Base-by-base conservation (phyloP, 2,888 invertebrate genomes). In the Pheosia gnoma region DNA sequence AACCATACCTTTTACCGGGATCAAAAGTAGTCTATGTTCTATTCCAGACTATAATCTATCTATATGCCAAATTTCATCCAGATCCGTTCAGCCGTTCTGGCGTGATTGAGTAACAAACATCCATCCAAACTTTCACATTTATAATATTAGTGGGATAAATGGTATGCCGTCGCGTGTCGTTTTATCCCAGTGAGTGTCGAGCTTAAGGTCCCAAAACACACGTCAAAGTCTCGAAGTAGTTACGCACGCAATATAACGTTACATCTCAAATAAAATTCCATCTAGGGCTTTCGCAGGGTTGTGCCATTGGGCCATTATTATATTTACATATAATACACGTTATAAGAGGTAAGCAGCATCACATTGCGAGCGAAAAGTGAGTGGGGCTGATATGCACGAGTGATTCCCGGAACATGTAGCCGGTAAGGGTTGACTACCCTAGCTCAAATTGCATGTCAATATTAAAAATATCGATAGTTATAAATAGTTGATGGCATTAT, bases 241-340 rank as follows among this genome's bases (percentile, higher is more conserved):
- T 67, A 68, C 67, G 65, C 62, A 59, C 63, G 72, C 61, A 70
- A 68, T 74, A 78, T 73, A 73, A 76, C 59, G 70, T 71, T 67
- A 74, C 66, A 75, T 72, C 72, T 74, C 71, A 70, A 78, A 80
- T 80, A 75, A 80, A 79, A 78, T 70, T 75, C 72, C 63, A 63
- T 57, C 65, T 62, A 57, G 55, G 41, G 13, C 5, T 3, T n/a
- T 8, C 67, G 64, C 68, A 72, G 70, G 79, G 72, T 75, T 71
- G 60, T 72, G 69, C 68, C 67, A 73, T 70, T 70, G 72, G 63
- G 61, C 72, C 65, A 70, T 80, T 80, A 78, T 79, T 76, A 76
- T 77, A 80, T 79, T 80, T 78, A 79, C 80, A 79, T 80, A 79
- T 80, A 79, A 76, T 78, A 78, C 72, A 73, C 65, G 68, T 75